Base-by-base conservation (phyloP, 2,113 vertebrate species). In the Carassius auratus region DNA sequence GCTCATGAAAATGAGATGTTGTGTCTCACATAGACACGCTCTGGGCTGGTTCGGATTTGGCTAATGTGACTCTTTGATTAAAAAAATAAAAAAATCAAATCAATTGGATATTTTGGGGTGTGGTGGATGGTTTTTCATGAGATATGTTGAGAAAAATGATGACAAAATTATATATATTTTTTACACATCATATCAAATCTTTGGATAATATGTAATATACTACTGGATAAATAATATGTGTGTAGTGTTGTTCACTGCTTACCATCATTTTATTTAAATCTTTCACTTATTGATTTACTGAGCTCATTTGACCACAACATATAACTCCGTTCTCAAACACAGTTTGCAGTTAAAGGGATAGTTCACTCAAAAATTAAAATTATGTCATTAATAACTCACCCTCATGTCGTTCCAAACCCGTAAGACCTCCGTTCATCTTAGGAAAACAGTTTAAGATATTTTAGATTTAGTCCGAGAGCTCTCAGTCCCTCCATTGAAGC, bases 1-100 rank as follows among this genome's bases (percentile, higher is more conserved):
- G 78, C 85, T 90, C 86, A 89, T 86, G 76, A 86, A 88, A 86
- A 92, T 87, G 68, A 90, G 52, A 83, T n/a, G 21, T 81, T 79
- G 50, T 81, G 82, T 83, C 19, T 69, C 30, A 57, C 23, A 33
- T 36, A 38, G 62, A 68, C 14, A 10, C 14, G 64, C 48, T 52
- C 9, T 10, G 19, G 15, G 45, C 76, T 38, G 42, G 15, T 81
- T 33, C 2, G 19, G 10, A 69, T 17, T 21, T 83, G 42, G 26
- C 59, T 81, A 19, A 8, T 66, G 61, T 45, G 78, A 23, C 21
- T 36, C 57, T 48, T 81, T 81, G 38, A 81, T 48, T 8, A 57
- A 57, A 55, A 52, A 52, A 48, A 30, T 26, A 26, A 30, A 30
- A 1, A 30, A 30, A 26, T 26, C 0, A 30, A 30, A 75, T 50